Evolutionary conservation across 2,797 vertebrate species (phyloP).

Genomic region (Pseudopleuronectes americanus): DNA sequence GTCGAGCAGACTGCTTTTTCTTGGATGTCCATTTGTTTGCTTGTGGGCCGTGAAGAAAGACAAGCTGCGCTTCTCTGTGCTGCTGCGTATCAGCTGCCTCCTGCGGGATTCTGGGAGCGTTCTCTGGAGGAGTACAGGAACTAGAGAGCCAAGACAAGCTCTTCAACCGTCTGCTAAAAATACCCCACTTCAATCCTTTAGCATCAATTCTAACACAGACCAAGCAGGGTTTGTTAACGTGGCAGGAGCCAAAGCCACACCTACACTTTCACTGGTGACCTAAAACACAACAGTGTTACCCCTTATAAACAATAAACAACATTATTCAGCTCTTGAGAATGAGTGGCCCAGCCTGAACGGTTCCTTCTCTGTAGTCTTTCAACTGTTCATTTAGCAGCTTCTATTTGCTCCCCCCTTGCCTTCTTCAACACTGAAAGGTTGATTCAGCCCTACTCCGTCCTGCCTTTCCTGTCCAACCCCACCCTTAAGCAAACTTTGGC

Average conservation of each 20-base stretch:
- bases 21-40: slow-evolving; percentile 1
- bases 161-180: slow-evolving; percentile 60
- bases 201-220: slow-evolving; percentile 45
- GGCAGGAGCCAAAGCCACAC: slow-evolving; percentile 21
- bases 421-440: slow-evolving; percentile 16
- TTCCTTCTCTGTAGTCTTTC: not conserved
- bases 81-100: slow-evolving; percentile 66
- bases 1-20: not conserved
- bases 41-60: slow-evolving; percentile 27
- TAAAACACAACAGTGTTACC: not conserved
- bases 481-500: slow-evolving; percentile 7
- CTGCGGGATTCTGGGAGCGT: slow-evolving; percentile 67
- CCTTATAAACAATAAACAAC: not conserved
- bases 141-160: slow-evolving; percentile 36
- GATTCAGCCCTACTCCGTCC: slow-evolving; percentile 3
- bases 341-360: not conserved
- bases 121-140: slow-evolving; percentile 56
- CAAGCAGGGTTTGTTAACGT: slow-evolving; percentile 32
- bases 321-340: slow-evolving; percentile 20
- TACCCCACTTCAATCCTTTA: slow-evolving; percentile 42
- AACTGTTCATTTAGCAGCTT: slow-evolving; percentile 14
- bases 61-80: slow-evolving; percentile 40
- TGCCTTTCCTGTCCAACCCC: slow-evolving; percentile 26
- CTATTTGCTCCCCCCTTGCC: not conserved
- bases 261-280: not conserved